Base-by-base conservation (phyloP, 2,113 vertebrate species). In the Porphyrio hochstetteri region DNA sequence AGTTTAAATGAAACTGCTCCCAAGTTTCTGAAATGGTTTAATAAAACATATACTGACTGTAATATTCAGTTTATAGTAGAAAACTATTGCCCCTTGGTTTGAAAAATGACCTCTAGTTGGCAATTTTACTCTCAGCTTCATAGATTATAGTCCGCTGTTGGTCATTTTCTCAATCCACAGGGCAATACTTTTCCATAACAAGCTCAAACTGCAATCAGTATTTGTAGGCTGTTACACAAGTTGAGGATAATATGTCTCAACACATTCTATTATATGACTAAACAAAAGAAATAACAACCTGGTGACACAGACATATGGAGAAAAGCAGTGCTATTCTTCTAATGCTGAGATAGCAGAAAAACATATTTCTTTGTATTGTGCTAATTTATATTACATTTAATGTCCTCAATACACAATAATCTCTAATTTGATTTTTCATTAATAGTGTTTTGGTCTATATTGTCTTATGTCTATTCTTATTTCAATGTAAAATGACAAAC, bases 1-100 rank as follows among this genome's bases (percentile, higher is more conserved):
- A 97, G 98, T 98, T 98, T 98, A 98, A 98, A 98, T 94, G 96
- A 97, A 98, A 98, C 90, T 96, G 97, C 98, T 98, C 98, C 98
- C 98, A 97, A 98, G 98, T 97, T 97, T 98, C 98, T 97, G 92
- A 97, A 98, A 98, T 97, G 97, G 98, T 98, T 98, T 98, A 98
- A 98, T 98, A 98, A 98, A 98, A 98, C 98, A 98, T 97, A 98
- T 97, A 98, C 98, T 98, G 98, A 97, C 98, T 98, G 97, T 98
- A 98, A 96, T 97, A 97, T 96, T 97, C 98, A 97, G 97, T 98
- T 98, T 98, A 98, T 97, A 97, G 97, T 96, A 97, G 98, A 98
- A 98, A 98, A 98, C 98, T 96, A 98, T 98, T 96, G 97, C 98
- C 98, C 98, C 97, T 98, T 98, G 93, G 98, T 97, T 98, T 98